phyloP scores from a whole-genome alignment of 2,888 invertebrate genomes.

The Calephelis perditalis region DNA sequence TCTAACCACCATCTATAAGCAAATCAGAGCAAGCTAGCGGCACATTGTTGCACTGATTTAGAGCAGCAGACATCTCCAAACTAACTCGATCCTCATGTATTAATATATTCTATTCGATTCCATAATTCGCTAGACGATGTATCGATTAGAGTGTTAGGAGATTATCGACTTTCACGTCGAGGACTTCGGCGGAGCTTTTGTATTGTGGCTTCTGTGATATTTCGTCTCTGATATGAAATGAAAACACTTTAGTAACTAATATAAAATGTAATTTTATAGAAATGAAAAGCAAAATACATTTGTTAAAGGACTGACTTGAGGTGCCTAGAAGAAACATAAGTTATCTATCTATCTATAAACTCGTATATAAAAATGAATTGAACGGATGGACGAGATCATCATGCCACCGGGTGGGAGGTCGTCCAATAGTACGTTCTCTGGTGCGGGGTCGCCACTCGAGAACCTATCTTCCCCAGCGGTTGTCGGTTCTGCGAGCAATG shows the following conservation, averaged over 20 bases:
- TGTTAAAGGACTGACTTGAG: not conserved
- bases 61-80: slow-evolving; percentile 71
- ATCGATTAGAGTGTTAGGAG: slow-evolving; percentile 53
- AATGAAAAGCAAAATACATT: slow-evolving; percentile 10
- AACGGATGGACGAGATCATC: too few relatives aligned
- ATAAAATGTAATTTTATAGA: slow-evolving; percentile 3
- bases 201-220: slow-evolving; percentile 21
- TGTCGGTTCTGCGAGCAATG: too few relatives aligned
- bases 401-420: too few relatives aligned
- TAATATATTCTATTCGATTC: slow-evolving; percentile 75
- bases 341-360: too few relatives aligned
- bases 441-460: too few relatives aligned
- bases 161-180: slow-evolving; percentile 40
- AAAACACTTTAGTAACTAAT: slow-evolving; percentile 32
- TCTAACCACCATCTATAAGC: slow-evolving; percentile 50
- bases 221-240: not conserved
- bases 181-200: slow-evolving; percentile 20
- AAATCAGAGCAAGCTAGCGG: slow-evolving; percentile 62
- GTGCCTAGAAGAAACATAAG: not conserved
- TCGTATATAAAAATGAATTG: too few relatives aligned
- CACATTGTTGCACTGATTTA: slow-evolving; percentile 71
- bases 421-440: too few relatives aligned
- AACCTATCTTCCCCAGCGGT: too few relatives aligned
- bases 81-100: slow-evolving; percentile 71
- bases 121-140: slow-evolving; percentile 64